phyloP scores from a whole-genome alignment of 1,140 invertebrate genomes.

The Scaptodrosophila lebanonensis region DNA sequence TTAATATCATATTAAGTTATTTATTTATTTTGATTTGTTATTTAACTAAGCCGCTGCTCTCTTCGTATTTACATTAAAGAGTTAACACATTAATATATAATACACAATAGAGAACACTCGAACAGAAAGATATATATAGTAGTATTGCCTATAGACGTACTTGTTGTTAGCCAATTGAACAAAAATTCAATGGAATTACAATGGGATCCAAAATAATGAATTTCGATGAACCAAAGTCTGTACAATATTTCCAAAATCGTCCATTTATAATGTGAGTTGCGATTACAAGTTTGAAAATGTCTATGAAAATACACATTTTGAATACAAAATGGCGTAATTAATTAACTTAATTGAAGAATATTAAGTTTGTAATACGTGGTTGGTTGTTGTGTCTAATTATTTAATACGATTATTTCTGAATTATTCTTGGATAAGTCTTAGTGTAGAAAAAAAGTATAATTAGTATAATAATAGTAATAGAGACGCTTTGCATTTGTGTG shows the following conservation, averaged over 20 bases:
- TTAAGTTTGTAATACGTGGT: too few relatives aligned
- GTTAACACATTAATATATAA: conserved; percentile 27
- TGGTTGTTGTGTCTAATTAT: too few relatives aligned
- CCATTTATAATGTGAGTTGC: too few relatives aligned
- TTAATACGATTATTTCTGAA: not conserved
- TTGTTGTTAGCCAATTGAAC: conserved; percentile 16
- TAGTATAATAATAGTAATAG: too few relatives aligned
- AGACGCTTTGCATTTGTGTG: conserved; percentile 8
- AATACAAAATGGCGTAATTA: too few relatives aligned
- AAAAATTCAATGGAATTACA: conserved; percentile 1
- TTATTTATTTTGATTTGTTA: conserved; percentile 4
- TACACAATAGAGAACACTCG: conserved; percentile 41
- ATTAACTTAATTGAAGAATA: too few relatives aligned
- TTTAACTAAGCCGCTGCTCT: conserved; percentile 1
- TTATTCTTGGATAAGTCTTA: conserved; percentile 8
- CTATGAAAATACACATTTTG: too few relatives aligned
- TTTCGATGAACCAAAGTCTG: too few relatives aligned
- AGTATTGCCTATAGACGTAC: conserved; percentile 19
- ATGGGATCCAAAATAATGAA: conserved; percentile 15
- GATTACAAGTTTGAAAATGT: too few relatives aligned
- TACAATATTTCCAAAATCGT: too few relatives aligned
- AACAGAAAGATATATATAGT: conserved; percentile 38
- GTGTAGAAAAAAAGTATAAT: conserved; percentile 33
- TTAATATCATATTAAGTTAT: not conserved
- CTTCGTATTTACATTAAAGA: conserved; percentile 48